Evolutionary conservation across 2,113 vertebrate species (phyloP).

Genomic region (Gavia stellata): DNA sequence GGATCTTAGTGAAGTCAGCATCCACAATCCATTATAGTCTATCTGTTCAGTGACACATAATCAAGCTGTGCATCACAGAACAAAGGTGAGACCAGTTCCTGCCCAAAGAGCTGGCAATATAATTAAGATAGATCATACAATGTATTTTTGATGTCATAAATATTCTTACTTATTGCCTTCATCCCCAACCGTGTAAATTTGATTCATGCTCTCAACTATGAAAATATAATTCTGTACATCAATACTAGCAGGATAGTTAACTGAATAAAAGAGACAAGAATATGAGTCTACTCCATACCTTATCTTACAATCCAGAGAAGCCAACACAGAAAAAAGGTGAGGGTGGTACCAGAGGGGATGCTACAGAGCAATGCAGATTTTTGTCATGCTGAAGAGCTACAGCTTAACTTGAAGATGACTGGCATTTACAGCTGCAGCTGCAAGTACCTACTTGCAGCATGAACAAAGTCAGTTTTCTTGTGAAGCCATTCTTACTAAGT

Average conservation of each 20-base stretch:
- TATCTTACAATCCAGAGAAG: not conserved
- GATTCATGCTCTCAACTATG: not conserved
- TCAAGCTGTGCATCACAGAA: not conserved
- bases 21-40: not conserved
- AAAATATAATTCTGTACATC: not conserved
- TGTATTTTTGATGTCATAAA: not conserved
- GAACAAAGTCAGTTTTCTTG: not conserved
- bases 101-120: not conserved
- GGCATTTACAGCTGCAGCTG: not conserved
- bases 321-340: not conserved
- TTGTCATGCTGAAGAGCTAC: not conserved
- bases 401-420: not conserved
- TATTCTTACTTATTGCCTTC: not conserved
- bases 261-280: not conserved
- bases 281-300: not conserved
- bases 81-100: not conserved
- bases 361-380: not conserved
- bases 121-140: not conserved
- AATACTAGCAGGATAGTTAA: not conserved
- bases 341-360: not conserved
- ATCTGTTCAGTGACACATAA: not conserved
- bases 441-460: not conserved
- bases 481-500: not conserved
- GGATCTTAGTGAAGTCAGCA: not conserved
- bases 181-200: not conserved